These are phyloP conservation scores for Candoia aspera DNA, from an alignment of 2,113 vertebrate genomes.

Conservation along the genomic window DNA sequence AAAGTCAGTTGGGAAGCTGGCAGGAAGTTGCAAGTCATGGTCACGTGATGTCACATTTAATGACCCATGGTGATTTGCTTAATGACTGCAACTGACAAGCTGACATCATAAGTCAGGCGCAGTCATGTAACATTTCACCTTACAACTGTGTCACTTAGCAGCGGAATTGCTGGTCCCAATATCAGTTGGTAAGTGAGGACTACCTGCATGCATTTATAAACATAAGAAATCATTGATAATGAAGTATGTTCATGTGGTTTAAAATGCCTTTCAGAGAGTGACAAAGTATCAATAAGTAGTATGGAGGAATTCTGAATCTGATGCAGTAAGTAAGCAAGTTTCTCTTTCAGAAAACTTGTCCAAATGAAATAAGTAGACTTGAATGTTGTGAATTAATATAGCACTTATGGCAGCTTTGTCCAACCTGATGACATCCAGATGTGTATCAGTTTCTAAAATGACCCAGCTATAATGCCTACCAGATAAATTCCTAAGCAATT, in stretches of 20 bases:
- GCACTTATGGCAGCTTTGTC: neutral
- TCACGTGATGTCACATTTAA: neutral
- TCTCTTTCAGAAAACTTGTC: neutral
- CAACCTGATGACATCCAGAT: neutral
- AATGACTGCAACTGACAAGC: neutral
- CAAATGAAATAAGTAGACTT: neutral
- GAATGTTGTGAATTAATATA: neutral
- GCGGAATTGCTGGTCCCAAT: neutral
- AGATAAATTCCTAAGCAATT: neutral
- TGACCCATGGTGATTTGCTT: neutral
- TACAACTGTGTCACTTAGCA: neutral
- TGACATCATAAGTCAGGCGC: neutral
- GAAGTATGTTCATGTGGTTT: neutral
- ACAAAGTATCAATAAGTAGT: neutral
- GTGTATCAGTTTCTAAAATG: neutral
- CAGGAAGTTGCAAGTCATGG: neutral
- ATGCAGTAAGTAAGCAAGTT: neutral
- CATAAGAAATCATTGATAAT: neutral
- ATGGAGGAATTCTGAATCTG: neutral
- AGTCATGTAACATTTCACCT: neutral
- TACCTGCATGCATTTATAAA: neutral
- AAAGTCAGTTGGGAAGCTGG: neutral
- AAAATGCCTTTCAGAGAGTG: neutral
- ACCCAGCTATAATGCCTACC: neutral
- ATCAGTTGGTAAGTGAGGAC: neutral